phyloP scores from a whole-genome alignment of 2,888 invertebrate genomes.

The Archaeoteleia sp. region DNA sequence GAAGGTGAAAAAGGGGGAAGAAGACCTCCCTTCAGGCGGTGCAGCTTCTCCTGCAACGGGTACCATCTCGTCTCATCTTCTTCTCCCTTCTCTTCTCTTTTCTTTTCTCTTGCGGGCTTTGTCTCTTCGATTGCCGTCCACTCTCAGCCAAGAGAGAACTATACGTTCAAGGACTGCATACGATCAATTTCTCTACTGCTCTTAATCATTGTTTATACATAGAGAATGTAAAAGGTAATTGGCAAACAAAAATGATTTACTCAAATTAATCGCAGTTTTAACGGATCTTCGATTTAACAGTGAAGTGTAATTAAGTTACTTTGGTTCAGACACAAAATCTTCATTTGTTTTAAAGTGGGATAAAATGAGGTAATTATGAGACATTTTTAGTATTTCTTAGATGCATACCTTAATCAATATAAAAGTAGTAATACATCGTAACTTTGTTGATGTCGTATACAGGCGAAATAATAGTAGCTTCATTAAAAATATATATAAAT shows the following conservation, averaged over 20 bases:
- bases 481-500: no score
- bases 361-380: no score
- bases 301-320: no score
- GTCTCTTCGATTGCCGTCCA: constrained; percentile 40
- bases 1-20: constrained; percentile 10
- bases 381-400: no score
- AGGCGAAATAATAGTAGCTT: no score
- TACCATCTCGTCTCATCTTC: constrained; percentile 49
- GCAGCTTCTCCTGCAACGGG: constrained; percentile 65
- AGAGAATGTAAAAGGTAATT: constrained; percentile 12
- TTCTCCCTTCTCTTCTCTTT: constrained; percentile 38
- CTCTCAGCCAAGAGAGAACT: constrained; percentile 36
- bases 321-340: no score
- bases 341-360: no score
- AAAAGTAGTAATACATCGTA: no score
- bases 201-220: constrained; percentile 32
- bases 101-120: constrained; percentile 31
- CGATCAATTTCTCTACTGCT: constrained; percentile 45
- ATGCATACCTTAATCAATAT: no score
- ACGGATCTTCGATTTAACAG: no score
- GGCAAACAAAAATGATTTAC: constrained; percentile 10
- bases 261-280: no score
- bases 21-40: constrained; percentile 64
- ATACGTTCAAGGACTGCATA: constrained; percentile 44
- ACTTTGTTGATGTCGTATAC: no score